Base-by-base conservation (phyloP, 2,888 invertebrate species). In the Malacosoma neustria region DNA sequence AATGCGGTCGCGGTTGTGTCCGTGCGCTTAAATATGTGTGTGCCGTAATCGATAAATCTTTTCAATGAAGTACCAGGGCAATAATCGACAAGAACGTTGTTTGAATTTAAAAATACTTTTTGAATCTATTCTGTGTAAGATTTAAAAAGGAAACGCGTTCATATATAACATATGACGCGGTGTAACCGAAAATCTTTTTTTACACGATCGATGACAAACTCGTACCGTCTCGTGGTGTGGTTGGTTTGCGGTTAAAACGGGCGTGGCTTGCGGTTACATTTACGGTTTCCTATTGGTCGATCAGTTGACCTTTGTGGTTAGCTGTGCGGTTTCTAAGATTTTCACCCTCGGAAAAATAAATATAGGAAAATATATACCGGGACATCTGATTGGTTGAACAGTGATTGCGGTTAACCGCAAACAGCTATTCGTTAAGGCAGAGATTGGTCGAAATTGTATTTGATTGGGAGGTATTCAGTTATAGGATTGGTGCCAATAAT, bases 191-290 rank as follows among this genome's bases (percentile, higher is more conserved):
- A 77, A 80, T n/a, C 64, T 63, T n/a, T n/a, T n/a, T n/a, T n/a
- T n/a, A n/a, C n/a, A 51, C 54, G 73, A 80, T 85, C 82, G 74
- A 79, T 82, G 72, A 68, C 66, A 67, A 73, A 64, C 64, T 65
- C 48, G 62, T 52, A 71, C 66, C 72, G 76, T 87, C 84, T 86
- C 77, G 84, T 75, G 66, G 79, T 84, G 87, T 84, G 86, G 87
- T 87, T 87, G 87, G 87, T 86, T 90, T 89, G 89, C 80, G 90
- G 89, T 89, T 87, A 85, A 66, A 22, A 61, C 65, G 84, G 89
- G 89, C 89, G 89, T 86, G 87, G 88, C 73, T 80, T 88, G 89
- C 60, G 89, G 89, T 88, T 77, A 81, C 72, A 86, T 82, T 82
- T 84, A 81, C 79, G 76, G 76, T 65, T 72, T 72, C 61, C 76